Evolutionary conservation across 2,888 invertebrate species (phyloP).

Genomic region (Drosophila mettleri): DNA sequence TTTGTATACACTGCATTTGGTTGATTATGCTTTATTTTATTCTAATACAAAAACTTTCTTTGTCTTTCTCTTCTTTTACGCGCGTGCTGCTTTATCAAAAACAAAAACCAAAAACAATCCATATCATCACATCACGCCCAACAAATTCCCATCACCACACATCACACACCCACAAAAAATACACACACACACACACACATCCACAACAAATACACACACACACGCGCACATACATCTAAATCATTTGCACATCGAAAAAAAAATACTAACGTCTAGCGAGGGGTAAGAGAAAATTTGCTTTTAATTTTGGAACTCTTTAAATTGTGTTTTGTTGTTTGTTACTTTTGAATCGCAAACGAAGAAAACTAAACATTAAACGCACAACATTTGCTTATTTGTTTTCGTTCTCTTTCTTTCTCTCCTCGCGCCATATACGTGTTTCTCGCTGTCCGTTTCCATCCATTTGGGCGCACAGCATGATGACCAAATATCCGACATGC

Average conservation of each 20-base stretch:
- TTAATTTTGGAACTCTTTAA: constrained; percentile 41
- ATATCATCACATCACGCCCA: constrained; percentile 47
- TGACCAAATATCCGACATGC: constrained; percentile 96
- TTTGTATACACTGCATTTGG: constrained; percentile 60
- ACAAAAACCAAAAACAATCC: constrained; percentile 12
- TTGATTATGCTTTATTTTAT: constrained; percentile 76
- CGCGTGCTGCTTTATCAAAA: constrained; percentile 74
- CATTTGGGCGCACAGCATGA: constrained; percentile 87
- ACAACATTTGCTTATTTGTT: constrained; percentile 54
- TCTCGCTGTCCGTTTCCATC: constrained; percentile 12
- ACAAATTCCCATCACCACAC: constrained; percentile 42
- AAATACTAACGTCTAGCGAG: constrained; percentile 81
- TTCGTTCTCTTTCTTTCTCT: constrained; percentile 50
- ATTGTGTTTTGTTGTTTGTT: constrained; percentile 23
- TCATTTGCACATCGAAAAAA: constrained; percentile 56
- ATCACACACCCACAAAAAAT: constrained; percentile 44
- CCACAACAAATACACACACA: too few relatives aligned
- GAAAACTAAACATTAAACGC: constrained; percentile 35
- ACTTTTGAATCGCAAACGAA: constrained; percentile 33
- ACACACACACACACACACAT: constrained; percentile 36
- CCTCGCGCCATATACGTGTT: constrained; percentile 13
- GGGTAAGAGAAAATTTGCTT: constrained; percentile 76
- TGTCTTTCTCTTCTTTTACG: constrained; percentile 79
- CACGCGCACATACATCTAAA: constrained; percentile 45
- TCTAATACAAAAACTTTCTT: constrained; percentile 80